Evolutionary conservation across 2,888 invertebrate species (phyloP).

Genomic region (Coelinius sp.): DNA sequence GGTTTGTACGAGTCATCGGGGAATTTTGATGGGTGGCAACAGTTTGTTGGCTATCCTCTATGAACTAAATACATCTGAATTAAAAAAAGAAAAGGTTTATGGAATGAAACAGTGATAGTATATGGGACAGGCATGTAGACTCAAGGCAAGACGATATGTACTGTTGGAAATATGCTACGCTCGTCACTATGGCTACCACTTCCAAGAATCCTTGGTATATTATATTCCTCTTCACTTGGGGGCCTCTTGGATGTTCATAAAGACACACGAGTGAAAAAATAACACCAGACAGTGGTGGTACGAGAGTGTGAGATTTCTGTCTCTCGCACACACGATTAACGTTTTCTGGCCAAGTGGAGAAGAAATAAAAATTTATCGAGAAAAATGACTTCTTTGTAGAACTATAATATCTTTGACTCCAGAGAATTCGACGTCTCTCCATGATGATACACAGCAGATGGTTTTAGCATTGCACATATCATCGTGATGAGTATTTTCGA

Average conservation of each 20-base stretch:
- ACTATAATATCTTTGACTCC: neutral
- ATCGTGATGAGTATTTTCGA: constrained; percentile 45
- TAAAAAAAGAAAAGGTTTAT: neutral
- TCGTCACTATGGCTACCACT: constrained; percentile 7
- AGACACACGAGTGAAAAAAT: neutral
- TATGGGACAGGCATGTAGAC: neutral
- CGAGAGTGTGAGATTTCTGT: constrained; percentile 39
- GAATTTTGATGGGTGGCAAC: neutral
- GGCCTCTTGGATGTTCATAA: constrained; percentile 15
- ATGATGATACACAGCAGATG: constrained; percentile 22
- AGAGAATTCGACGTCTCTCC: constrained; percentile 11
- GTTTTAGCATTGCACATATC: constrained; percentile 10
- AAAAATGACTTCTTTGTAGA: constrained; percentile 4
- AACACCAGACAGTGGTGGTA: constrained; percentile 32
- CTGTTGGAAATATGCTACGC: constrained; percentile 11
- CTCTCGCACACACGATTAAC: constrained; percentile 32
- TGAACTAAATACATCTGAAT: neutral
- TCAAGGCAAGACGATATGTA: constrained; percentile 2
- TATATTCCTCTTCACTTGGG: constrained; percentile 8
- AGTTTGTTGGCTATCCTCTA: neutral
- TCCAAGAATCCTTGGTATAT: constrained; percentile 16
- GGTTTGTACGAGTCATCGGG: constrained; percentile 23
- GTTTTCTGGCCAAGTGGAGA: constrained; percentile 7
- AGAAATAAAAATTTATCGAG: constrained; percentile 8
- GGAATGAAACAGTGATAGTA: neutral